Conservation (phyloP, 2,797 vertebrate species). For the Perodicticus potto region DNA sequence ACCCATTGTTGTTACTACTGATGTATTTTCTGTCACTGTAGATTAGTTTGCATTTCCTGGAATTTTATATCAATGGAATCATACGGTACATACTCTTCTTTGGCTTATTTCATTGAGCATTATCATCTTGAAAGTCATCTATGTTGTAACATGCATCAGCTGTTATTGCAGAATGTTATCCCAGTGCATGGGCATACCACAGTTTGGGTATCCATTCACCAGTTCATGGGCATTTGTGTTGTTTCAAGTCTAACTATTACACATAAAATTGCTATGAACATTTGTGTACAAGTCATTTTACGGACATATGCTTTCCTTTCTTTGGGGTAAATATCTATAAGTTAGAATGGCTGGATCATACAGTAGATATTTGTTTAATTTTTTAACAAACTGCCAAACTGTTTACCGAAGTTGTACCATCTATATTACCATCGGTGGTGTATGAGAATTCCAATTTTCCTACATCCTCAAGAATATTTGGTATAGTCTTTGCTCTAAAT, state of each 20-base stretch:
- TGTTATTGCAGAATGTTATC: neutral
- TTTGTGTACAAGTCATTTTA: neutral
- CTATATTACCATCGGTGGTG: neutral
- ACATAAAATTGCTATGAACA: neutral
- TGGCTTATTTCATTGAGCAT: neutral
- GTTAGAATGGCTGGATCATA: neutral
- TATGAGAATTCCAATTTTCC: neutral
- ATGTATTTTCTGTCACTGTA: neutral
- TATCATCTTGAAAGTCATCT: neutral
- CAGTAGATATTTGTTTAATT: neutral
- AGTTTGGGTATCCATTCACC: neutral
- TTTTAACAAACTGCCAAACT: neutral
- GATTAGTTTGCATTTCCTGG: neutral
- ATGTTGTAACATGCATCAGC: neutral
- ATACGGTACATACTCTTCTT: neutral
- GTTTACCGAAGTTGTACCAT: neutral
- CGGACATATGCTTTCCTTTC: neutral
- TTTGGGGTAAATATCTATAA: neutral
- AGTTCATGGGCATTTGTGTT: neutral
- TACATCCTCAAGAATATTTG: neutral
- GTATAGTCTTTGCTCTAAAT: neutral
- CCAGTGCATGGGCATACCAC: neutral
- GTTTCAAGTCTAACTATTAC: neutral
- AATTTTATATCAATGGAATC: neutral
- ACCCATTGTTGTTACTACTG: neutral